A percentile compares a stretch with the other conserved stretches of the same genome.
These are phyloP conservation scores for Pollenia amentaria DNA, from an alignment of 2,888 invertebrate genomes.

Conservation along the genomic window DNA sequence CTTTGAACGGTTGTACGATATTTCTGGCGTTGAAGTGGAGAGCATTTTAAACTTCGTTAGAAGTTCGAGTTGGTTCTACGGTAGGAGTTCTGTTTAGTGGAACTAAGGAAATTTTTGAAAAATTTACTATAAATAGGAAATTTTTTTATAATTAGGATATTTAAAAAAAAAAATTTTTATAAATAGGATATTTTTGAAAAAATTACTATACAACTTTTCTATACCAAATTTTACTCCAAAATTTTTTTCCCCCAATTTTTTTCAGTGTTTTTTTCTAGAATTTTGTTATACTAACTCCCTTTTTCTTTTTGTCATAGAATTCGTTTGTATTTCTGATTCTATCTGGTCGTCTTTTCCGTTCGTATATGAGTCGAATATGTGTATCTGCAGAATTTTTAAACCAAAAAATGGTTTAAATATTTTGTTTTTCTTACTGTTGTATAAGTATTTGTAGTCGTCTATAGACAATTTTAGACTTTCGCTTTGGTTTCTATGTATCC, in stretches of 20 bases:
- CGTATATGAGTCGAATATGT: constrained; percentile 72
- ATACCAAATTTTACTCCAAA: background rate
- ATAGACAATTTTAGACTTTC: constrained; percentile 73
- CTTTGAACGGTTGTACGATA: too few species aligned
- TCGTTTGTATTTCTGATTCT: constrained; percentile 1
- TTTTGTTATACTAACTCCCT: constrained; percentile 37
- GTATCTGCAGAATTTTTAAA: constrained; percentile 54
- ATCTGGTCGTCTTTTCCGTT: background rate
- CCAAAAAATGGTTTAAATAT: constrained; percentile 24
- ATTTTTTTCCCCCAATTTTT: background rate
- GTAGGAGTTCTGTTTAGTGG: too few species aligned
- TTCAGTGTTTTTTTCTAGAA: constrained; percentile 12
- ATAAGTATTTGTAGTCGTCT: constrained; percentile 34
- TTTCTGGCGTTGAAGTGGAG: too few species aligned
- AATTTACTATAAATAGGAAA: too few species aligned
- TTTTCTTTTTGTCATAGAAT: background rate
- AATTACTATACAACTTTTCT: too few species aligned
- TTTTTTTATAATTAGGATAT: too few species aligned
- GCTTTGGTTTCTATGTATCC: constrained; percentile 73
- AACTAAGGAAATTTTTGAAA: too few species aligned
- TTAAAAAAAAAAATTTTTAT: too few species aligned
- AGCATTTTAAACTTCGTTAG: too few species aligned
- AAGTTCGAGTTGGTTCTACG: too few species aligned
- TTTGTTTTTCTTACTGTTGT: constrained; percentile 35
- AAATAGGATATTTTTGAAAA: background rate